These are phyloP conservation scores for Drosophila nr. fundita DNA, from an alignment of 2,888 invertebrate species.

Conservation along the genomic window DNA sequence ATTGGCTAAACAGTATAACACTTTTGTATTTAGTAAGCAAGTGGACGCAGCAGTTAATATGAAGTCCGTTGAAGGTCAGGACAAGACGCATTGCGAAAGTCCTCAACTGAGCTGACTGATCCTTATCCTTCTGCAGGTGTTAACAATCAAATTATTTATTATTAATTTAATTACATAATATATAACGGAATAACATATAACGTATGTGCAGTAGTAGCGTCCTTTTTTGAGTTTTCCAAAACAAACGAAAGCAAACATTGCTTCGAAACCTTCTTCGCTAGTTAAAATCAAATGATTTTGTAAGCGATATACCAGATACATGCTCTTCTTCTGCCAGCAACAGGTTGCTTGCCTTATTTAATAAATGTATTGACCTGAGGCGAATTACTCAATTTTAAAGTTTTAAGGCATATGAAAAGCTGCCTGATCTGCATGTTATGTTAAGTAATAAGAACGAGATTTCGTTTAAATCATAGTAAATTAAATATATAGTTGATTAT, in stretches of 20 bases:
- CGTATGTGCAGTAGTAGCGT: not conserved
- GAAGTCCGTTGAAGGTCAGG: slow-evolving; percentile 16
- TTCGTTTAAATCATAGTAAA: not conserved
- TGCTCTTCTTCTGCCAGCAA: not conserved
- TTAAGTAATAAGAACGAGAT: not conserved
- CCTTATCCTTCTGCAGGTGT: not conserved
- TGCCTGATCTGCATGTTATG: not conserved
- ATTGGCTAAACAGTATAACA: slow-evolving; percentile 62
- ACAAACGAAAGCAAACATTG: not conserved
- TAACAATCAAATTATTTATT: not conserved
- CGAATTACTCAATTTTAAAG: too few relatives aligned
- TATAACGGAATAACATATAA: not conserved
- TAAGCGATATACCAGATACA: not conserved
- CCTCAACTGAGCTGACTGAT: not conserved
- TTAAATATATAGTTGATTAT: not conserved
- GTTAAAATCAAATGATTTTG: too few relatives aligned
- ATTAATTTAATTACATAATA: not conserved
- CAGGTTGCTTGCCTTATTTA: not conserved
- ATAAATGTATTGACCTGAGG: not conserved
- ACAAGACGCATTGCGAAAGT: not conserved
- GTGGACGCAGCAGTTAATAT: slow-evolving; percentile 27
- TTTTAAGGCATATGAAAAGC: too few relatives aligned
- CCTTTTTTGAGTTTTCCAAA: not conserved
- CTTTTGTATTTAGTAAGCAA: slow-evolving; percentile 61
- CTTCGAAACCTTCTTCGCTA: not conserved